Percentiles rank a stretch among this genome's conserved stretches.
Conservation (phyloP, 2,113 vertebrate species). For the Menidia beryllina region DNA sequence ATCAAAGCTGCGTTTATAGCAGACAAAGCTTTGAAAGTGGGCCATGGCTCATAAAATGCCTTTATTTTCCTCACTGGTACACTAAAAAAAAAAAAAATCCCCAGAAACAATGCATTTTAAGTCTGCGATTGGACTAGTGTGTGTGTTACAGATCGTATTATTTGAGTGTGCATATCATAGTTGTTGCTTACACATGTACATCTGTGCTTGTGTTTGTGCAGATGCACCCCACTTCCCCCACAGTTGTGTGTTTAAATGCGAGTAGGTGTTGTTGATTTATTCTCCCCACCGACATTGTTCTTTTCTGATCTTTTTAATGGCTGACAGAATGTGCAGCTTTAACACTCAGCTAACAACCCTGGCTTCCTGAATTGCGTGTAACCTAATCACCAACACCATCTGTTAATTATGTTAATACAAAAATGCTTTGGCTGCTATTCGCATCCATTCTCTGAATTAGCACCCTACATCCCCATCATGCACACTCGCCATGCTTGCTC, state of each 20-base stretch:
- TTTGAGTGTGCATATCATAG: conserved; percentile 37
- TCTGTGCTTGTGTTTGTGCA: conserved; percentile 36
- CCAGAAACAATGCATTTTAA: conserved; percentile 74
- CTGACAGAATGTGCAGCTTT: conserved; percentile 73
- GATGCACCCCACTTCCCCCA: conserved; percentile 27
- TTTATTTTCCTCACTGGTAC: conserved; percentile 68
- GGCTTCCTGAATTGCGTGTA: conserved; percentile 79
- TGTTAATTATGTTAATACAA: conserved; percentile 84
- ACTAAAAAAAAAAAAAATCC: conserved; percentile 51
- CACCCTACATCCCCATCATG: conserved; percentile 50
- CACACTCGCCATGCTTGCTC: conserved; percentile 50
- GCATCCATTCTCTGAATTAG: conserved; percentile 73
- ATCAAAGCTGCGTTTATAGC: conserved; percentile 77
- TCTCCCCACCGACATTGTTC: conserved; percentile 71
- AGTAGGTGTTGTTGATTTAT: conserved; percentile 75
- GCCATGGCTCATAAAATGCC: conserved; percentile 75
- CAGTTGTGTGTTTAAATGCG: conserved; percentile 60
- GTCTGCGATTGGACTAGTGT: conserved; percentile 61
- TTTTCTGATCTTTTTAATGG: conserved; percentile 63
- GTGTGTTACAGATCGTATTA: conserved; percentile 57
- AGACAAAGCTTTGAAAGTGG: conserved; percentile 78
- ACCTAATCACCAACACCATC: conserved; percentile 83
- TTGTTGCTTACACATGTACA: conserved; percentile 20
- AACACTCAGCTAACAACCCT: conserved; percentile 76
- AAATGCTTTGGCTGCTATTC: conserved; percentile 77